Conservation (phyloP, 2,797 vertebrate species). For the Iguana delicatissima region DNA sequence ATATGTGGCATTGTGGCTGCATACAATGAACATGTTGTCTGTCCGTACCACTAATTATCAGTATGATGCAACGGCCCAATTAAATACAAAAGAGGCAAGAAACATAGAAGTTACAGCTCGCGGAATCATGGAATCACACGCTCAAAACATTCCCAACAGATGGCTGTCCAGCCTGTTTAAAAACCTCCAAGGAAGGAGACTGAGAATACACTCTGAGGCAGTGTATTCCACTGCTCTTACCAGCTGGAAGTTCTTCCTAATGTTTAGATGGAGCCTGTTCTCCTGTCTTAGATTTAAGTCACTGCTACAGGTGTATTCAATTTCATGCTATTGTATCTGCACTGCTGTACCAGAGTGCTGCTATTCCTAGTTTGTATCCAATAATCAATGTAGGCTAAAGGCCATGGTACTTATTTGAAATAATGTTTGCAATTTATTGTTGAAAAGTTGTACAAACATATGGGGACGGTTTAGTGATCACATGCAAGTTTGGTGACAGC, state of each 20-base stretch:
- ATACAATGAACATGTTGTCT: too few relatives aligned
- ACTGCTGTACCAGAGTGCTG: too few relatives aligned
- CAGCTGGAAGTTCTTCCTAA: too few relatives aligned
- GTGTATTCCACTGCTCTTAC: too few relatives aligned
- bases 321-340: background rate
- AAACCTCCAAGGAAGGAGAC: too few relatives aligned
- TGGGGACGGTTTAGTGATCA: background rate
- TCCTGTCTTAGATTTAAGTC: background rate
- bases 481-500: background rate
- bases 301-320: background rate
- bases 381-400: too few relatives aligned
- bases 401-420: background rate
- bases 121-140: too few relatives aligned
- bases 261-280: too few relatives aligned
- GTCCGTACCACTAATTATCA: background rate
- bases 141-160: too few relatives aligned
- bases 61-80: background rate
- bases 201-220: too few relatives aligned
- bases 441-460: background rate
- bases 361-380: background rate
- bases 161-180: too few relatives aligned
- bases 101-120: background rate
- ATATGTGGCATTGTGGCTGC: too few relatives aligned
- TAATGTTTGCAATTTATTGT: background rate
- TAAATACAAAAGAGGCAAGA: background rate